Conservation (phyloP, 2,888 invertebrate species). For the Strigamia crassipes region DNA sequence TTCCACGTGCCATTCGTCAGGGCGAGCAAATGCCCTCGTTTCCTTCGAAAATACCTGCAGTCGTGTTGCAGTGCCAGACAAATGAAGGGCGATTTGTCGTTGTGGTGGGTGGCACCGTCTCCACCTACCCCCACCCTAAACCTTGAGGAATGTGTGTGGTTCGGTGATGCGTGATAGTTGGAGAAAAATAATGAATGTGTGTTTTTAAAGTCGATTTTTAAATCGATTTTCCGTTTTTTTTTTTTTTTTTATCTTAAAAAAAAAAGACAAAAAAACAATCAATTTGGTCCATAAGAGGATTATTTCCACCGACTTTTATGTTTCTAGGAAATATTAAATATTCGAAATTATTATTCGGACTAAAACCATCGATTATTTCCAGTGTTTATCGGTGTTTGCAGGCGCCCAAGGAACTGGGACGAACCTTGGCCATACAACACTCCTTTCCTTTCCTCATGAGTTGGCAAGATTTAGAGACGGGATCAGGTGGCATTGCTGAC, state of each 20-base stretch:
- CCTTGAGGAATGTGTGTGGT: neutral
- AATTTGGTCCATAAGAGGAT: too few species aligned
- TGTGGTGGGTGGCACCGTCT: neutral
- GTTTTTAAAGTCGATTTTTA: neutral
- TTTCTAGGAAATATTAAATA: too few species aligned
- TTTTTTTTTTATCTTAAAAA: too few species aligned
- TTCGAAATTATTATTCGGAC: too few species aligned
- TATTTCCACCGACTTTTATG: too few species aligned
- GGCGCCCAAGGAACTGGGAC: neutral
- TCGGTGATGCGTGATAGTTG: neutral
- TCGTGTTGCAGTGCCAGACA: neutral
- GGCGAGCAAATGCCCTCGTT: neutral
- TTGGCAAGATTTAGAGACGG: constrained; percentile 14
- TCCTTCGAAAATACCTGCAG: neutral
- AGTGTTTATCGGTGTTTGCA: neutral
- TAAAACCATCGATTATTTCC: too few species aligned
- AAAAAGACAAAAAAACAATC: too few species aligned
- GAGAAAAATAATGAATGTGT: neutral
- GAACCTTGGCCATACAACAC: neutral
- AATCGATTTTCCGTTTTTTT: neutral
- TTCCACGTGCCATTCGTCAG: constrained; percentile 30
- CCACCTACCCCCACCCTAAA: neutral
- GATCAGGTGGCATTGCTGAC: constrained; percentile 25
- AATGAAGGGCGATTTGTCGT: constrained; percentile 33
- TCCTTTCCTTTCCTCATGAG: neutral